A percentile compares a stretch with the other conserved stretches of the same genome.
These are phyloP conservation scores for Eriosoma lanigerum DNA, from an alignment of 1,140 invertebrate genomes.

Conservation along the genomic window DNA sequence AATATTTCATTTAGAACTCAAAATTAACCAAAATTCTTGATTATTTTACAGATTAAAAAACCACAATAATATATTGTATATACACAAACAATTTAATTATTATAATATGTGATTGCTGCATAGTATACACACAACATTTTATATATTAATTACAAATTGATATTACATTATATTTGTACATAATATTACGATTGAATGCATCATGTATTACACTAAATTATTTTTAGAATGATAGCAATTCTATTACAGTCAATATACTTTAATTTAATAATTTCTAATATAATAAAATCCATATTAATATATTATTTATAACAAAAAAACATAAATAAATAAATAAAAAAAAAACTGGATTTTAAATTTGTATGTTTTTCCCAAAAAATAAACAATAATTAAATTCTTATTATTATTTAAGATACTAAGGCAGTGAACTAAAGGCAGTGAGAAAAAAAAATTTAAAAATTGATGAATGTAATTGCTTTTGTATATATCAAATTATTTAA, in stretches of 20 bases:
- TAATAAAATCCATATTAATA: constrained; percentile 14
- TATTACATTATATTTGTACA: constrained; percentile 31
- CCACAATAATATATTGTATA: not conserved
- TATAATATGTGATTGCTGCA: constrained; percentile 27
- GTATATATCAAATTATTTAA: not conserved
- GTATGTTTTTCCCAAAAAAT: constrained; percentile 2
- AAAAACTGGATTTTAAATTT: not conserved
- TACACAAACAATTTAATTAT: constrained; percentile 22
- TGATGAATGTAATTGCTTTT: not conserved
- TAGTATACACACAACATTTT: constrained; percentile 10
- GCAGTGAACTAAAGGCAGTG: constrained; percentile 51
- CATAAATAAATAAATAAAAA: not conserved
- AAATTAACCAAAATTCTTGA: not conserved
- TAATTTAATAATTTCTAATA: not conserved
- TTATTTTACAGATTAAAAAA: not conserved
- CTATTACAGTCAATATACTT: constrained; percentile 20
- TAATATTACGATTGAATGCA: constrained; percentile 8
- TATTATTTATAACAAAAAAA: not conserved
- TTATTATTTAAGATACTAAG: constrained; percentile 28
- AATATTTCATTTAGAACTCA: not conserved
- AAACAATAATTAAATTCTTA: constrained; percentile 22
- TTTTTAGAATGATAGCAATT: constrained; percentile 3
- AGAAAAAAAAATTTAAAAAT: constrained; percentile 28
- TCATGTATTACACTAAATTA: constrained; percentile 1
- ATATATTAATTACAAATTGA: constrained; percentile 23